Evolutionary conservation across 2,113 vertebrate species (phyloP).

Genomic region (Willisornis vidua): DNA sequence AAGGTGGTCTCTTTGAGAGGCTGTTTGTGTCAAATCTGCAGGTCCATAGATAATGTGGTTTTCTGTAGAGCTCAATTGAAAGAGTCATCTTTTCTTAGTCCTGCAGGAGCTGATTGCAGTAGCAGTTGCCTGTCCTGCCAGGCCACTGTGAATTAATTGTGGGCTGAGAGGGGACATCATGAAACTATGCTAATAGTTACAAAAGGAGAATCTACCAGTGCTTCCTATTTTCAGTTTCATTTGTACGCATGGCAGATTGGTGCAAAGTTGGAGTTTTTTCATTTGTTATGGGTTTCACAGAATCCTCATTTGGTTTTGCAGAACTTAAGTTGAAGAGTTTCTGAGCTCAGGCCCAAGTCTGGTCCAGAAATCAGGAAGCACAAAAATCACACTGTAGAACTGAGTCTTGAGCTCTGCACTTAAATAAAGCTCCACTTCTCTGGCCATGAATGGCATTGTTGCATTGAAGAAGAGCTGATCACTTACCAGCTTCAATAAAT

Average conservation of each 20-base stretch:
- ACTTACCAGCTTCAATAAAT: background rate
- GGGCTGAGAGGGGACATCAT: background rate
- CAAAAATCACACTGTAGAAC: background rate
- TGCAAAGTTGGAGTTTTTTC: background rate
- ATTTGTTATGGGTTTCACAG: background rate
- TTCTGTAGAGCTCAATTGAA: background rate
- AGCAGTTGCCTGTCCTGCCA: background rate
- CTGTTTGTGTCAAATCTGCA: background rate
- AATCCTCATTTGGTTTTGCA: background rate
- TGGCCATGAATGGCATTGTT: background rate
- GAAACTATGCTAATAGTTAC: background rate
- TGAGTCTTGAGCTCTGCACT: background rate
- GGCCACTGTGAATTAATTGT: background rate
- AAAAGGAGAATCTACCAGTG: background rate
- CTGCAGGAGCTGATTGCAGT: background rate
- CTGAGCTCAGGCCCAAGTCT: background rate
- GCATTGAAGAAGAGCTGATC: background rate
- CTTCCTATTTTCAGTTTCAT: background rate
- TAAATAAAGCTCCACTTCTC: background rate
- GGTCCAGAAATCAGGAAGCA: background rate
- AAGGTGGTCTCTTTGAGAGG: background rate
- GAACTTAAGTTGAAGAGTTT: background rate
- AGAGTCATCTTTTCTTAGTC: background rate
- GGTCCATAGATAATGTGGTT: background rate
- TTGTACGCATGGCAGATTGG: fast-evolving